These are phyloP conservation scores for Lynx canadensis DNA, from an alignment of 2,113 vertebrate species.

Conservation along the genomic window DNA sequence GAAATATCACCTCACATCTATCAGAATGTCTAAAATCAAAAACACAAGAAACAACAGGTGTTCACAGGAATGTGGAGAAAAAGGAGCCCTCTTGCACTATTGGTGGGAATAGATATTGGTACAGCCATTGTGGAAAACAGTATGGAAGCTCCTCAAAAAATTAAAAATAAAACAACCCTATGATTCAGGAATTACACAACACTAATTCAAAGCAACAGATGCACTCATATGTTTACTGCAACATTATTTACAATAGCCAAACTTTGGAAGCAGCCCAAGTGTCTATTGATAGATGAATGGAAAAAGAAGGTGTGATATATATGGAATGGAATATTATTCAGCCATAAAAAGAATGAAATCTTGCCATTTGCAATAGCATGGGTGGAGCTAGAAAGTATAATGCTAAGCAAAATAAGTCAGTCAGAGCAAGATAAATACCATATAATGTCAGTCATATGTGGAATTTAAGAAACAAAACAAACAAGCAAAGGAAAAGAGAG, in stretches of 20 bases:
- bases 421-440: background rate
- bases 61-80: background rate
- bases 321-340: background rate
- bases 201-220: background rate
- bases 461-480: background rate
- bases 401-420: background rate
- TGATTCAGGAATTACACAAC: background rate
- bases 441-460: background rate
- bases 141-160: background rate
- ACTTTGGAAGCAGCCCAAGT: background rate
- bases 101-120: background rate
- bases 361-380: background rate
- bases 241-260: background rate
- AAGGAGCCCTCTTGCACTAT: background rate
- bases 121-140: background rate
- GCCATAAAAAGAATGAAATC: background rate
- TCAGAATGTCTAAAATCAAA: background rate
- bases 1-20: background rate
- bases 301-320: background rate
- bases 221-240: background rate
- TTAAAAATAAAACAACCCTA: background rate
- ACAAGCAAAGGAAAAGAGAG: background rate
- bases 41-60: background rate
- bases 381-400: background rate
- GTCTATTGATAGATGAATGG: background rate